Evolutionary conservation across 2,888 invertebrate genomes (phyloP).

Genomic region (Mantis religiosa): DNA sequence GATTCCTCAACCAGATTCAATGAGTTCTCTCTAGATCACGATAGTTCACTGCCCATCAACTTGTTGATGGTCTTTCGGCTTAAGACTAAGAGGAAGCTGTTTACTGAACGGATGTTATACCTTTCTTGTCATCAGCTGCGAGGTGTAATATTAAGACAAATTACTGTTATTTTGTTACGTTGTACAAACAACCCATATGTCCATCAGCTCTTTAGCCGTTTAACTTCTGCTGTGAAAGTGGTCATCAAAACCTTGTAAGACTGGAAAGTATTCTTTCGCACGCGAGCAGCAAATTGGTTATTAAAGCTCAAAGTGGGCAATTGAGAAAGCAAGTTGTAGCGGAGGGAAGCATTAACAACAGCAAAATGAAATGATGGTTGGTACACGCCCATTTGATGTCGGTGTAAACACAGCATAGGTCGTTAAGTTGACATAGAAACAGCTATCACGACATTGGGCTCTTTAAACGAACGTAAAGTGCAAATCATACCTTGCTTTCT

Average conservation of each 20-base stretch:
- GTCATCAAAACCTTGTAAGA: background rate
- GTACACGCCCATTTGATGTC: background rate
- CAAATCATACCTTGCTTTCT: no score
- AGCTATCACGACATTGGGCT: background rate
- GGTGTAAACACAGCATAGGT: background rate
- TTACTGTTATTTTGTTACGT: background rate
- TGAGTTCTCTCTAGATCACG: no score
- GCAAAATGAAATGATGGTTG: background rate
- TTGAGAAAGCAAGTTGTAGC: background rate
- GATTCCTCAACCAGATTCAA: no score
- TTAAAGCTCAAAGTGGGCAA: background rate
- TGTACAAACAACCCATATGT: background rate
- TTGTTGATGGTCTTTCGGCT: no score
- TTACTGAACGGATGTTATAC: no score
- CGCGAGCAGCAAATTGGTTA: background rate
- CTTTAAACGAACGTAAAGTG: background rate
- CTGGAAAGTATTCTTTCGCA: background rate
- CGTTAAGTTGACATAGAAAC: background rate
- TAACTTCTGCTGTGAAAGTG: background rate
- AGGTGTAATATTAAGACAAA: no score
- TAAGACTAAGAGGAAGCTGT: no score
- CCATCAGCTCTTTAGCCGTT: background rate
- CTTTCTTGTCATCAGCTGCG: no score
- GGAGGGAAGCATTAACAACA: background rate
- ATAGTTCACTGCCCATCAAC: no score